These are phyloP conservation scores for Macropus fuliginosus DNA, from an alignment of 2,797 vertebrate species.

Conservation along the genomic window DNA sequence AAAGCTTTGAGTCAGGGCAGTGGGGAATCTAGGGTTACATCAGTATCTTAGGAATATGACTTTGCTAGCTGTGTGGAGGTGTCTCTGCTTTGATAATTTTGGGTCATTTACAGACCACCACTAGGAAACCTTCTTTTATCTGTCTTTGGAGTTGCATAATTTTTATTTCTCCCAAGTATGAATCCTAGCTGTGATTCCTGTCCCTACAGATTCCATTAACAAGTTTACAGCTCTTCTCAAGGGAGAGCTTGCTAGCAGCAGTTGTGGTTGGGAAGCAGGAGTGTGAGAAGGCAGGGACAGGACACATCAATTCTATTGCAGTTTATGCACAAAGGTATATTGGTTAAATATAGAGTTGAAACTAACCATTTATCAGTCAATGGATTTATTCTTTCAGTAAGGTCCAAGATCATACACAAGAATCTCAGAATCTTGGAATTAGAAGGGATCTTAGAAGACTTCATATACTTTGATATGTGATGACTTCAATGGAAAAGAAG, in stretches of 20 bases:
- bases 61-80: neutral
- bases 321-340: slow-evolving; percentile 51
- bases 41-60: neutral
- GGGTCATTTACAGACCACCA: neutral
- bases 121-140: neutral
- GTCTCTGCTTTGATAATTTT: neutral
- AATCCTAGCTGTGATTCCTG: slow-evolving; percentile 34
- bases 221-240: slow-evolving; percentile 1
- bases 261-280: neutral
- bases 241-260: slow-evolving; percentile 13
- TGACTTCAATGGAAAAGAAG: neutral
- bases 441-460: neutral
- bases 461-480: neutral
- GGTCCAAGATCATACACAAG: slow-evolving; percentile 10
- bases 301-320: slow-evolving; percentile 41
- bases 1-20: neutral
- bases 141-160: neutral
- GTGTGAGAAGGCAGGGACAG: slow-evolving; percentile 3
- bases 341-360: slow-evolving; percentile 42
- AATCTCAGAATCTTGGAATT: neutral
- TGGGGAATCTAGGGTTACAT: neutral
- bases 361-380: slow-evolving; percentile 55
- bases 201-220: slow-evolving; percentile 17
- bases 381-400: slow-evolving; percentile 54
- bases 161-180: slow-evolving; percentile 36